A percentile compares a stretch with the other conserved stretches of the same genome.
phyloP scores from a whole-genome alignment of 2,888 invertebrate genomes.

The Pyrrhia umbra region DNA sequence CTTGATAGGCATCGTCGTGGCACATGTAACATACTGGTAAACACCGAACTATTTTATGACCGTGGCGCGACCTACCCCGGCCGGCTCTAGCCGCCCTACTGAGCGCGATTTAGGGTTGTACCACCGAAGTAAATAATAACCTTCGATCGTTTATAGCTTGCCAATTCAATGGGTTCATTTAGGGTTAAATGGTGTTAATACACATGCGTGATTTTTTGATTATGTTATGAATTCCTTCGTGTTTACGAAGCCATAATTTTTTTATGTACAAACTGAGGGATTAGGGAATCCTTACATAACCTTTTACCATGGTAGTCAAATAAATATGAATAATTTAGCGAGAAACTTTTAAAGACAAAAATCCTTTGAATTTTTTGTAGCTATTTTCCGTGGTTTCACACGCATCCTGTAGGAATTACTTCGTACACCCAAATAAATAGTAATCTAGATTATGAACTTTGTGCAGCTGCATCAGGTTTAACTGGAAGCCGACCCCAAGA shows the following conservation, averaged over 20 bases:
- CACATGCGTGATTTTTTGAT: slow-evolving; percentile 26
- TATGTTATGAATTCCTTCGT: slow-evolving; percentile 33
- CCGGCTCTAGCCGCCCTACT: slow-evolving; percentile 41
- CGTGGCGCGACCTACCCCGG: slow-evolving; percentile 70
- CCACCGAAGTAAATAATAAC: slow-evolving; percentile 17
- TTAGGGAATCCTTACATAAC: slow-evolving; percentile 1
- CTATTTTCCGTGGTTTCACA: no score
- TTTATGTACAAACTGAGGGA: slow-evolving; percentile 1
- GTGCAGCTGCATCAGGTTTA: no score
- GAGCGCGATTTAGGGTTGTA: slow-evolving; percentile 33
- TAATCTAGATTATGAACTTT: no score
- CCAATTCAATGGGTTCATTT: slow-evolving; percentile 55
- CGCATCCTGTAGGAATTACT: no score
- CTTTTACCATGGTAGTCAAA: not conserved
- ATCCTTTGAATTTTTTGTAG: no score
- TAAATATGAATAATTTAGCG: no score
- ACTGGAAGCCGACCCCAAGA: no score
- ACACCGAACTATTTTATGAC: slow-evolving; percentile 23
- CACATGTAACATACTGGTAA: slow-evolving; percentile 29
- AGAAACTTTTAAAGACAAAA: no score
- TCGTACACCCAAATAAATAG: no score
- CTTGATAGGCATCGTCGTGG: slow-evolving; percentile 76
- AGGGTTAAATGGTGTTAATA: slow-evolving; percentile 37
- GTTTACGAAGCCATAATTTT: slow-evolving; percentile 27
- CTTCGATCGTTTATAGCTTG: slow-evolving; percentile 46